Evolutionary conservation across 2,888 invertebrate genomes (phyloP).

Genomic region (Tigriopus californicus): DNA sequence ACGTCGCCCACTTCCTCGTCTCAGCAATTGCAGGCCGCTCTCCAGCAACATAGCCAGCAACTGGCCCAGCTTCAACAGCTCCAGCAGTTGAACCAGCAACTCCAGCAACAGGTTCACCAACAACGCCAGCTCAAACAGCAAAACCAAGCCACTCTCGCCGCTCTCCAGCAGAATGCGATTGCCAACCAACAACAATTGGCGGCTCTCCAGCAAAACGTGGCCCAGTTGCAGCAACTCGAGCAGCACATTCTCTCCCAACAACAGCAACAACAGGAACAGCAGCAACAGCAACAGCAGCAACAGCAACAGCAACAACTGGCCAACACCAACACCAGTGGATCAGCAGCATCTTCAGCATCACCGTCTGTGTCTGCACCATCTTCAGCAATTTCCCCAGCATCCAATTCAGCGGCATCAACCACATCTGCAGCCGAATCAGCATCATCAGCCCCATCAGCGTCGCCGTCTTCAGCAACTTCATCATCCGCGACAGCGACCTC

Average conservation of each 20-base stretch:
- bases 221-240: conserved; percentile 21
- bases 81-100: conserved; percentile 26
- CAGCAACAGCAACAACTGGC: conserved; percentile 17
- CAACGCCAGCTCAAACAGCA: conserved; percentile 36
- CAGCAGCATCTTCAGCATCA: conserved; percentile 20
- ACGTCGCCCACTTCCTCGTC: no score
- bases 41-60: conserved; percentile 31
- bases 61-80: conserved; percentile 25
- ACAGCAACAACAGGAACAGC: conserved; percentile 18
- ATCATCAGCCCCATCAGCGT: no score
- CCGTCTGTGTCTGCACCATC: conserved; percentile 21
- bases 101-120: conserved; percentile 26
- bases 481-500: no score
- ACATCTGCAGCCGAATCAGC: no score
- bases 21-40: conserved; percentile 19
- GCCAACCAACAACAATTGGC: conserved; percentile 19
- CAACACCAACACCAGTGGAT: no score
- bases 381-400: no score
- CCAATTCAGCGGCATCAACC: no score
- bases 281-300: conserved; percentile 20
- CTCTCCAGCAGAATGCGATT: conserved; percentile 19
- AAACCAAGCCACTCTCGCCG: conserved; percentile 25
- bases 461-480: no score
- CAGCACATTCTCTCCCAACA: conserved; percentile 20
- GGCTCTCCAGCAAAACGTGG: conserved; percentile 20